Evolutionary conservation across 1,140 invertebrate species (phyloP), one percentile per base, ranked within the genome.

Genomic region (Prorops nasuta): DNA sequence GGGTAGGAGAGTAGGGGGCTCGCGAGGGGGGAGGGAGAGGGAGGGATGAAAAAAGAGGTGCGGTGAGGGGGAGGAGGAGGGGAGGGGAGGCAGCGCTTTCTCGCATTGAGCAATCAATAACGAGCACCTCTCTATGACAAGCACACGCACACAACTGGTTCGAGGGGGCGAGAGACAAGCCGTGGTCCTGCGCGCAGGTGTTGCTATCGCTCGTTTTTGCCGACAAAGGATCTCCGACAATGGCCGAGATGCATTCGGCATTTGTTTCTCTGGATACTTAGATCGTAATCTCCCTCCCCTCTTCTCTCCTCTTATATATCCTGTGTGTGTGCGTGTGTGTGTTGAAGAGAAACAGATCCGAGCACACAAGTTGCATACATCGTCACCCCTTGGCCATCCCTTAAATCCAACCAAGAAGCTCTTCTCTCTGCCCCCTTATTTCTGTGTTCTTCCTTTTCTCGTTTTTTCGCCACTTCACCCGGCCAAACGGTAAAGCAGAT

Each of bases 191-290:
- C 36, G 43, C 51, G 49, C 40, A 52, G 51, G 49, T 31, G 28
- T 34, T 24, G 36, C 43, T 21, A 15, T 15, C 21, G 35, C 12
- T 12, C 12, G 24, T 37, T 8, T 7, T 12, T 7, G 48, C 48
- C 36, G 43, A 39, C 31, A 17, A 18, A 46, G 19, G 22, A 49
- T 7, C 12, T 28, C 47, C 55, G 58, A 22, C 58, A 48, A 53
- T 56, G 51, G 47, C 46, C 54, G 57, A 61, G 55, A 55, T 64
- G 61, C 58, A 63, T 64, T 66, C 52, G 60, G 63, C 64, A 71
- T 70, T 72, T 69, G 64, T 72, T 72, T 63, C 58, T 54, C 44
- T 45, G 56, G 60, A 66, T 67, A 64, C 64, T 66, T 60, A 60
- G 69, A 71, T 71, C 56, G 63, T 58, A 66, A 71, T 71, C 66